Evolutionary conservation across 2,797 vertebrate genomes (phyloP), one percentile per base, ranked within the genome.

Genomic region (Bovichtus variegatus): DNA sequence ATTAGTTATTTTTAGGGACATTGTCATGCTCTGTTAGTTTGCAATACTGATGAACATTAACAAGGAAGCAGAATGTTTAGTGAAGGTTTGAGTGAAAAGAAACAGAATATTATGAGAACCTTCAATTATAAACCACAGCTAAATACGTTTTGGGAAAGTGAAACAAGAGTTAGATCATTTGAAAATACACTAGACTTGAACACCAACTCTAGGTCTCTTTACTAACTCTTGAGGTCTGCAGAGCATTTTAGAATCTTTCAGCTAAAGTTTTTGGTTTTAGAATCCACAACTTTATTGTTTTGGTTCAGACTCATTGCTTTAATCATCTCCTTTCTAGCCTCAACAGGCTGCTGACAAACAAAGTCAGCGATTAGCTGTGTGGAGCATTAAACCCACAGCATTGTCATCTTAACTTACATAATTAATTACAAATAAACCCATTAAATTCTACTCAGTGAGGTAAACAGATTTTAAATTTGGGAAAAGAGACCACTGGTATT

Each of bases 1-100:
- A 57, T 43, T 6, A 15, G 1, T 21, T 40, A 9, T 51, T 38
- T 60, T 60, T 47, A 21, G 29, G 13, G n/a, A 71, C 12, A 76
- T 49, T 36, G n/a, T 21, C 5, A 4, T 16, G 40, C 0, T 1
- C 49, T 73, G 54, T 49, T 38, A 15, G 51, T 58, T 27, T 47
- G 25, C 27, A 34, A 83, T 53, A 27, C 13, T 63, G 27, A 57
- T 9, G 16, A 41, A 27, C 40, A 66, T 65, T 65, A 49, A 27
- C n/a, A 49, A 51, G 23, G 27, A 46, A 27, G 10, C 18, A 46
- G 36, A 29, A n/a, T 55, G 31, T 50, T 54, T 25, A 29, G 9
- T 58, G 36, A 18, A 54, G n/a, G 38, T 69, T 49, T 43, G 1
- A 67, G 40, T 46, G 16, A 46, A 21, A 44, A 60, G 23, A 6